These are phyloP conservation scores for Sphaerodactylus townsendi DNA, from an alignment of 2,113 vertebrate species.

Conservation along the genomic window DNA sequence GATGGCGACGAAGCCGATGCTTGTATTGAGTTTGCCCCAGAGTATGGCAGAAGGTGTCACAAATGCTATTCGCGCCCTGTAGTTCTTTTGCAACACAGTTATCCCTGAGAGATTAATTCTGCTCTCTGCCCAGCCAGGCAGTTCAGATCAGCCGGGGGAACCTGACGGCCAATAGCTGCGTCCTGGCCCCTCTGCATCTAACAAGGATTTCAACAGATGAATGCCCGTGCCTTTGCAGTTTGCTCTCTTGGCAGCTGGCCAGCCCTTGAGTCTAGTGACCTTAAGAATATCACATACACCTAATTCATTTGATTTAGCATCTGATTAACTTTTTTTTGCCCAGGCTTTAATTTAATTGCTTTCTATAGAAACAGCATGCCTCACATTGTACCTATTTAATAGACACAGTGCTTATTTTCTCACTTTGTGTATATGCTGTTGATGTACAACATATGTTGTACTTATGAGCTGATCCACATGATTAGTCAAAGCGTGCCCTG, in stretches of 20 bases:
- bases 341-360: constrained; percentile 21
- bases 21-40: background rate
- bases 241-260: constrained; percentile 32
- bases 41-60: background rate
- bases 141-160: background rate
- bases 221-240: constrained; percentile 33
- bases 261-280: constrained; percentile 48
- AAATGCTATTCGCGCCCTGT: background rate
- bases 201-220: constrained; percentile 38
- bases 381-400: background rate
- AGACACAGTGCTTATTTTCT: background rate
- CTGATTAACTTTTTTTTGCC: background rate
- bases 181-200: background rate
- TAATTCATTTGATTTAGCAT: constrained; percentile 46
- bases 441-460: background rate
- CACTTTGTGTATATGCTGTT: background rate
- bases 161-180: background rate
- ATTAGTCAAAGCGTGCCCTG: background rate
- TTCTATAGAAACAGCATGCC: background rate
- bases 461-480: background rate
- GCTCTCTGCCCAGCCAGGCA: background rate
- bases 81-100: background rate
- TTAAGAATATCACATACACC: constrained; percentile 37
- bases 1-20: fast-evolving
- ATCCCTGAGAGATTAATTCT: background rate